Percentiles rank a stretch among this genome's conserved stretches.
These are phyloP conservation scores for Threskiornis aethiopicus DNA, from an alignment of 2,797 vertebrate genomes.

Conservation along the genomic window DNA sequence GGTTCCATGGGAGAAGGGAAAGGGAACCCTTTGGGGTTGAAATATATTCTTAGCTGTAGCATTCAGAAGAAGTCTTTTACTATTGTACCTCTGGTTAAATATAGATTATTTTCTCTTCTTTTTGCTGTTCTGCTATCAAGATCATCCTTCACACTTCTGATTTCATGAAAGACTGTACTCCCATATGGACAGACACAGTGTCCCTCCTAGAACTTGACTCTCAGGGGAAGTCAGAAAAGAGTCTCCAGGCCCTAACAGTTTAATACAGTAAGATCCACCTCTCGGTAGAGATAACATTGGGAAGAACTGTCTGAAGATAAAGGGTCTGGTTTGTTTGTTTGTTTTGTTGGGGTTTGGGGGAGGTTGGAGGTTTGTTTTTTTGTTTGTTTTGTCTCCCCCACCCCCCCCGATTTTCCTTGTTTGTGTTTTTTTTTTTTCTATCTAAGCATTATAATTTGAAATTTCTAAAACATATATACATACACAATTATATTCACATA, in stretches of 20 bases:
- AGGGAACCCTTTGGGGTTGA: not conserved
- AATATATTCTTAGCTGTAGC: not conserved
- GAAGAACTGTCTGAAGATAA: not conserved
- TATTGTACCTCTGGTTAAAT: not conserved
- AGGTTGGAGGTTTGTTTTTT: too few relatives aligned
- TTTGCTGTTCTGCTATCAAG: not conserved
- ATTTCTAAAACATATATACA: not conserved
- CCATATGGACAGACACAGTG: rapidly evolving
- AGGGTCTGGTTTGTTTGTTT: not conserved
- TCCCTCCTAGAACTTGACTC: not conserved
- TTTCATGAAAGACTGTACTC: not conserved
- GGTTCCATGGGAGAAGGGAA: not conserved
- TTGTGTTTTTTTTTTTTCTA: not conserved
- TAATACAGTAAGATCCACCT: not conserved
- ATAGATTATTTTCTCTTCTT: not conserved
- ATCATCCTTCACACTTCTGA: not conserved
- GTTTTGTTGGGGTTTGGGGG: not conserved
- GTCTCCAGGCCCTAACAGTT: not conserved
- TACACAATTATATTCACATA: not conserved
- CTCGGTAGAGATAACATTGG: not conserved
- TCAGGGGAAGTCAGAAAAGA: not conserved
- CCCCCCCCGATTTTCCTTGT: not conserved
- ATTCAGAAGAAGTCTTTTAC: not conserved
- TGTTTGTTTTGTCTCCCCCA: too few relatives aligned
- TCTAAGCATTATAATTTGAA: not conserved